phyloP scores from a whole-genome alignment of 1,140 invertebrate species.

The Trachelipus rathkii region DNA sequence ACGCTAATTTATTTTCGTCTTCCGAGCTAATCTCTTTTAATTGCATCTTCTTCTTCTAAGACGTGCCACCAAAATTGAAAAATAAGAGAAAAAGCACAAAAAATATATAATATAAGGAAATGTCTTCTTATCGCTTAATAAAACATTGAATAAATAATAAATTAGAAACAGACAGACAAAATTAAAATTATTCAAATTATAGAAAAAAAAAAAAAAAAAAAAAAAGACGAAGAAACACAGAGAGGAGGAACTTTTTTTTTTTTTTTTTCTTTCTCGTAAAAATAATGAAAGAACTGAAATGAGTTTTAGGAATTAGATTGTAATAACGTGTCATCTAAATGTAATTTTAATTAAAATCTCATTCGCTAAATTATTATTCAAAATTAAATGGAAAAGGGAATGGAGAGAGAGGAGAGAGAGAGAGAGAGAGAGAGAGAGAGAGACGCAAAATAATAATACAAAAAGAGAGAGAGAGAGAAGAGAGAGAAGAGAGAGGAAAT shows the following conservation, averaged over 20 bases:
- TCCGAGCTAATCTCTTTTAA: neutral
- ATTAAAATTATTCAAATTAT: no score
- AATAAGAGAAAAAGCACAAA: neutral
- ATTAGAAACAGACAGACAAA: neutral
- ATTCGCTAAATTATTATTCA: neutral
- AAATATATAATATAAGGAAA: neutral
- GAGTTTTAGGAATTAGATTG: neutral
- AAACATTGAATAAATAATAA: neutral
- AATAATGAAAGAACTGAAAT: conserved; percentile 5
- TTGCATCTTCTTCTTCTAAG: neutral
- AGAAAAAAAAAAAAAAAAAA: no score
- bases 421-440: no score
- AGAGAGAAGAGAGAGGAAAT: no score
- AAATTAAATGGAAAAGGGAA: neutral
- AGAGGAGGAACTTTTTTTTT: neutral
- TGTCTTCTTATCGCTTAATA: neutral
- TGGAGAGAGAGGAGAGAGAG: neutral
- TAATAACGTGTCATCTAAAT: neutral
- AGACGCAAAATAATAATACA: no score
- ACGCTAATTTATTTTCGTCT: conserved; percentile 6
- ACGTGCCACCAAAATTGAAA: neutral
- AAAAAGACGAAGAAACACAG: no score
- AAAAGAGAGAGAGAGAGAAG: no score
- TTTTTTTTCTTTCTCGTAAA: neutral
- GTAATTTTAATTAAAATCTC: neutral